Conservation (phyloP, 1,140 invertebrate genomes). For the Drosophila erecta region DNA sequence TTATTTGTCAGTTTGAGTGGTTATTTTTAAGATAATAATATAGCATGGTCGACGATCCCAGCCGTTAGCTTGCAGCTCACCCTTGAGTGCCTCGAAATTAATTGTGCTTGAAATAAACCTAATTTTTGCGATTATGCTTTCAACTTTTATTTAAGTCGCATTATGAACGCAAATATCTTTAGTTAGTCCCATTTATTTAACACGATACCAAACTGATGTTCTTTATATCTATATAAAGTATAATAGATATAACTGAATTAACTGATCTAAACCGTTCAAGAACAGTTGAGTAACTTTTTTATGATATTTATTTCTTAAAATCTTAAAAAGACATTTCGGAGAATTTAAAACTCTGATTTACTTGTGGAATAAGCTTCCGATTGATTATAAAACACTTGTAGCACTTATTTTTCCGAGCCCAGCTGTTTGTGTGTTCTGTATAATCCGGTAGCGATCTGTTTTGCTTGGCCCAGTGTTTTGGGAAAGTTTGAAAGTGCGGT, state of each 20-base stretch:
- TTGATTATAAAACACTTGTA: background rate
- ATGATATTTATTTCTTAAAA: too few species aligned
- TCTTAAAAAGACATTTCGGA: too few species aligned
- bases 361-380: background rate
- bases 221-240: too few species aligned
- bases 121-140: background rate
- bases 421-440: constrained; percentile 21
- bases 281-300: background rate
- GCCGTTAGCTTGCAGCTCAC: background rate
- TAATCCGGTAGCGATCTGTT: constrained; percentile 12
- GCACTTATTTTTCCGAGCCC: constrained; percentile 6
- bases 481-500: constrained; percentile 73
- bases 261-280: background rate
- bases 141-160: background rate
- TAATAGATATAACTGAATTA: too few species aligned
- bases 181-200: background rate
- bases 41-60: background rate
- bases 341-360: background rate
- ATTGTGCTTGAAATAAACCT: constrained; percentile 1
- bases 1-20: constrained; percentile 26
- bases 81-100: constrained; percentile 7
- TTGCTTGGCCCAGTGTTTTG: constrained; percentile 31
- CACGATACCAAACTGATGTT: too few species aligned
- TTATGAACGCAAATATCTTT: background rate
- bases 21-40: constrained; percentile 23